Percentiles rank a stretch among this genome's conserved stretches.
phyloP scores from a whole-genome alignment of 2,113 vertebrate species.

The Australoheros scitulus region DNA sequence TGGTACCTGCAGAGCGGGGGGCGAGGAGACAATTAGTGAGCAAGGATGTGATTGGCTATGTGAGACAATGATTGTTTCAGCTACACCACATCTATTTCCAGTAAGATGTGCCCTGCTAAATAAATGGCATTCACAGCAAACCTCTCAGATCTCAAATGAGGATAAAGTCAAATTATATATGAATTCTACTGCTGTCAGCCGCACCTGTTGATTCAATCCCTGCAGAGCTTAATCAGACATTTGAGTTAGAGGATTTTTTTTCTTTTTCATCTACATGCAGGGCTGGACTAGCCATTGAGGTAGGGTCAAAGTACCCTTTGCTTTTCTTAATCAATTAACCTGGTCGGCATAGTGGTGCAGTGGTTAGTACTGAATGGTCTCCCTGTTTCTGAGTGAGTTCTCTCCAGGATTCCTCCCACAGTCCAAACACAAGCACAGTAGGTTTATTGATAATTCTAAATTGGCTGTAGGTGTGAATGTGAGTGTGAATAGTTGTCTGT shows the following conservation, averaged over 20 bases:
- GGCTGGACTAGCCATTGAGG: background rate
- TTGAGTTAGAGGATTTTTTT: background rate
- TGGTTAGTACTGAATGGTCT: background rate
- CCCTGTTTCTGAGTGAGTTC: background rate
- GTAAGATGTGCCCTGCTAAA: constrained; percentile 3
- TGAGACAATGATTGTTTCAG: background rate
- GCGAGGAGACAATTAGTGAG: background rate
- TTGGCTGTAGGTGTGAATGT: constrained; percentile 6
- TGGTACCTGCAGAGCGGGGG: constrained; percentile 4
- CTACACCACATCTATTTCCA: background rate
- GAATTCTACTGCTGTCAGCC: background rate
- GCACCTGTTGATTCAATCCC: background rate
- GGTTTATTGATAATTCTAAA: constrained; percentile 2
- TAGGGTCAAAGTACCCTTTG: background rate
- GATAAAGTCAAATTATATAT: background rate
- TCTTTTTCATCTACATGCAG: too few species aligned
- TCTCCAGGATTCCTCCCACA: background rate
- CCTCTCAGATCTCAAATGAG: background rate
- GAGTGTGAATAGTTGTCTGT: background rate
- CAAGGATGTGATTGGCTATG: constrained; percentile 1
- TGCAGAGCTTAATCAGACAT: background rate
- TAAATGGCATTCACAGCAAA: background rate
- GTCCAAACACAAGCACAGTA: background rate
- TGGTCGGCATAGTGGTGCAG: background rate
- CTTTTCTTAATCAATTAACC: background rate